Base-by-base conservation (phyloP, 2,888 invertebrate genomes). In the Phaedon cochleariae region DNA sequence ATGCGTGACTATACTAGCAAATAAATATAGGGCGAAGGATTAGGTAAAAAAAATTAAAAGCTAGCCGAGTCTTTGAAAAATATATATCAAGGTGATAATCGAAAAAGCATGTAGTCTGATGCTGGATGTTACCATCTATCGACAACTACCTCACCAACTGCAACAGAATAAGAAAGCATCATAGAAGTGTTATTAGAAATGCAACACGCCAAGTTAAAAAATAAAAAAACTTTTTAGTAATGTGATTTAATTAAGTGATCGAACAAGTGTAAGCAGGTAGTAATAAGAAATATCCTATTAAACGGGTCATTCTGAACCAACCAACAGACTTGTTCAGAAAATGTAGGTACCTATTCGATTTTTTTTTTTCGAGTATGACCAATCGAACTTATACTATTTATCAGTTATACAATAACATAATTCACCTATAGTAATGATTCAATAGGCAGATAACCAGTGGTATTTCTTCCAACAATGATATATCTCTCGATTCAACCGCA, bases 71-170 rank as follows among this genome's bases (percentile, higher is more conserved):
- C 76, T 78, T 77, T 74, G 74, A 7, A 71, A 57, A 66, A 68
- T 26, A 74, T 67, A 71, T 73, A 66, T 73, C 63, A 67, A 70
- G 65, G 68, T 73, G 61, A 67, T 71, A 65, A 57, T 61, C 64
- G 60, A 72, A 75, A 73, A 76, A 78, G 77, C 76, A 71, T 69
- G 74, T 69, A 67, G 76, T 66, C 72, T 71, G 67, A 69, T 70
- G 67, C 74, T 74, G 71, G 74, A 68, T 68, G 75, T 85, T 87
- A 87, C 90, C 89, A 90, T 87, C 87, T 90, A 87, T 89, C 88
- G 86, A 88, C 82, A 85, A 90, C 90, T 85, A 84, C 85, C 83
- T 90, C 90, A 86, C 89, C 88, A 88, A 86, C 90, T 90, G 90
- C 82, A 90, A 89, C 80, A 82, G 77, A 81, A 72, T 59, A 67